phyloP scores from a whole-genome alignment of 2,113 vertebrate genomes.

The Bos indicus region DNA sequence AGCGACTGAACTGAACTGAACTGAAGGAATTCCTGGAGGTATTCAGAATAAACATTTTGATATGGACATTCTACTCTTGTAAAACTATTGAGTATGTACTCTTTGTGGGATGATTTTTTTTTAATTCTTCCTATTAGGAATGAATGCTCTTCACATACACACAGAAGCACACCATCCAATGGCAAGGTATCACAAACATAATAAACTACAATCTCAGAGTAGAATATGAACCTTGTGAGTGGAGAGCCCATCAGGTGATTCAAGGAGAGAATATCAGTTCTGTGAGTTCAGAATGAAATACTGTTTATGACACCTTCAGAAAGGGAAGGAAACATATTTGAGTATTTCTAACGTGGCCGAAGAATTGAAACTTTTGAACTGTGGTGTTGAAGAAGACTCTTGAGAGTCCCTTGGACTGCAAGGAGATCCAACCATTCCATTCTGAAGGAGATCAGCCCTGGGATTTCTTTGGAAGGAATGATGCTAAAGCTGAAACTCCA shows the following conservation, averaged over 20 bases:
- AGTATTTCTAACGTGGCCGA: neutral
- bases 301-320: neutral
- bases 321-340: neutral
- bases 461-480: too few relatives aligned
- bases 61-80: neutral
- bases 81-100: neutral
- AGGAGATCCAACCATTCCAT: too few relatives aligned
- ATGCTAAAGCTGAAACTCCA: too few relatives aligned
- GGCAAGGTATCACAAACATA: neutral
- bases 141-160: fast-evolving
- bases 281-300: neutral
- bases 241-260: neutral
- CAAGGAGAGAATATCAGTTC: neutral
- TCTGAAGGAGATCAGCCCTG: too few relatives aligned
- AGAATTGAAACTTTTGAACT: too few relatives aligned
- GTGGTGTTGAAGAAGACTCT: too few relatives aligned
- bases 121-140: neutral
- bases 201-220: neutral
- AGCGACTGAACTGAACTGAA: too few relatives aligned
- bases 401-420: too few relatives aligned
- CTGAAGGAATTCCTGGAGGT: neutral
- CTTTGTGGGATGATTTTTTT: neutral
- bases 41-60: neutral
- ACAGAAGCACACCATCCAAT: neutral
- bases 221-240: neutral